Evolutionary conservation across 2,797 vertebrate genomes (phyloP).

Genomic region (Sandelia bainsii): DNA sequence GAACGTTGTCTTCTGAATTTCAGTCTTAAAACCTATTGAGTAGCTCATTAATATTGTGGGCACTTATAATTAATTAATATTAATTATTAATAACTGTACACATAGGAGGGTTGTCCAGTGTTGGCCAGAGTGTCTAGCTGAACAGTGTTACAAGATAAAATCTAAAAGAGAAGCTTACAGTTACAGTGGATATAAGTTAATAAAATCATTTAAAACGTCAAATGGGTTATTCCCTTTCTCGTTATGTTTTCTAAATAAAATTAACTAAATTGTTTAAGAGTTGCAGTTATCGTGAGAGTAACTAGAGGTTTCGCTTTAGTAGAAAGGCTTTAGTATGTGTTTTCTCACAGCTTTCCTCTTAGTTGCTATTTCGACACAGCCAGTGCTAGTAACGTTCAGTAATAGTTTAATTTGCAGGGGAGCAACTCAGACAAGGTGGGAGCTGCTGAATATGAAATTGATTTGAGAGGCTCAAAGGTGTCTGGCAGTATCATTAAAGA

Average conservation of each 20-base stretch:
- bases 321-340: conserved; percentile 4
- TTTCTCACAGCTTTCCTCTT: conserved; percentile 19
- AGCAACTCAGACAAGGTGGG: conserved; percentile 46
- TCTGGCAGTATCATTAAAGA: conserved; percentile 60
- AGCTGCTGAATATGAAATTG: conserved; percentile 62
- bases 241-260: no score
- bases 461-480: conserved; percentile 58
- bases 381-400: conserved; percentile 23
- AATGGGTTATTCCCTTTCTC: not conserved
- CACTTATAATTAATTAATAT: no score
- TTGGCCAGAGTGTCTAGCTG: not conserved
- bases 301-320: not conserved
- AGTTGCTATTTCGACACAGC: conserved; percentile 46
- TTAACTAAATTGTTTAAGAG: no score
- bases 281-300: no score
- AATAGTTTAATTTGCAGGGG: conserved; percentile 58
- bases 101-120: not conserved
- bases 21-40: no score
- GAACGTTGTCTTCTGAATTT: no score
- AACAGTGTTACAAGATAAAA: not conserved
- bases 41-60: no score
- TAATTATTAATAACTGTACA: not conserved
- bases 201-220: not conserved
- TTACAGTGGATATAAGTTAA: not conserved
- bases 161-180: not conserved